Conservation (phyloP, 2,797 vertebrate species). For the Coracias cyanogaster region DNA sequence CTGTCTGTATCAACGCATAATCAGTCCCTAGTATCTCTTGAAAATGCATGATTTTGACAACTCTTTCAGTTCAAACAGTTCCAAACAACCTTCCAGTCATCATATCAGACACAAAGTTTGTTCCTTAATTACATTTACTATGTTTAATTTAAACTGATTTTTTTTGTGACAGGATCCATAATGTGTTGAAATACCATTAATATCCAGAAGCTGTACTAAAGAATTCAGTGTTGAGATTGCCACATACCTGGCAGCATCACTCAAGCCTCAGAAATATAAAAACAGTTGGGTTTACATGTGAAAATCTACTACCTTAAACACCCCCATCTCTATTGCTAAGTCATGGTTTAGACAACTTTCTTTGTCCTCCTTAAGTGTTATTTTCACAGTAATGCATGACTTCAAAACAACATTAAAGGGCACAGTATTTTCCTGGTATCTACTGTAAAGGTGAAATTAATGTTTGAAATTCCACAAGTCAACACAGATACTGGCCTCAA, state of each 20-base stretch:
- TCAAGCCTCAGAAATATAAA: background rate
- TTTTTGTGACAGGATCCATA: background rate
- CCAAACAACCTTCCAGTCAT: background rate
- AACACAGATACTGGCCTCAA: background rate
- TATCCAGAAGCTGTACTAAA: background rate
- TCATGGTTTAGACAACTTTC: background rate
- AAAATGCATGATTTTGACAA: background rate
- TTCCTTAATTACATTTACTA: background rate
- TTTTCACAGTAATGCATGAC: background rate
- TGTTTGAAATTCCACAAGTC: background rate
- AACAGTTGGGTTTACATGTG: background rate
- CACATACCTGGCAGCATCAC: background rate
- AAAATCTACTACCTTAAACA: background rate
- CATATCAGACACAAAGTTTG: background rate
- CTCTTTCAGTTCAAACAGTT: background rate
- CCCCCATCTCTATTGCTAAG: background rate
- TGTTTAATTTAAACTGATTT: background rate
- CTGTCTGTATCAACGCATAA: background rate
- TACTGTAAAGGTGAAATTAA: background rate
- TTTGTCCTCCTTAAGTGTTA: background rate
- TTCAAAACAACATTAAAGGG: background rate
- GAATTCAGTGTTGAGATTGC: background rate
- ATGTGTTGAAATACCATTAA: background rate
- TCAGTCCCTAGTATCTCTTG: background rate
- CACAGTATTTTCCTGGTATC: background rate